Evolutionary conservation across 2,113 vertebrate species (phyloP).

Genomic region (Saguinus midas): DNA sequence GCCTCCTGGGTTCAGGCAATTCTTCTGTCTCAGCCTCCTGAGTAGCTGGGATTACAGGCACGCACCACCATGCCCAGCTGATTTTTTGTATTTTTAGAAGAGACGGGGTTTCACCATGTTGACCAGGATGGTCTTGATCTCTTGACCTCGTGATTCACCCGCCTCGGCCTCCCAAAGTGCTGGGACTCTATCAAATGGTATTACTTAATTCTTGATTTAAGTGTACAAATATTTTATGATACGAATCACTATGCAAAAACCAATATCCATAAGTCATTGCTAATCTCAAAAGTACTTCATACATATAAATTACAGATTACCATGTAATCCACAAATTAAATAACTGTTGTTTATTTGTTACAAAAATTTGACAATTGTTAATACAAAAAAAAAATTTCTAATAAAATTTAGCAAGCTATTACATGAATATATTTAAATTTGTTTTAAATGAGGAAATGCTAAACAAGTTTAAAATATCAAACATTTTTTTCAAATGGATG

Average conservation of each 20-base stretch:
- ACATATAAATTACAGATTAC: not conserved
- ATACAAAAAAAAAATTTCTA: not conserved
- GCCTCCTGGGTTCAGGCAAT: too few relatives aligned
- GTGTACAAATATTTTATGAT: not conserved
- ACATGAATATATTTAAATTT: not conserved
- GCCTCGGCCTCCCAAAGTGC: too few relatives aligned
- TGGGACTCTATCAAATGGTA: not conserved
- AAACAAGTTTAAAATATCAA: not conserved
- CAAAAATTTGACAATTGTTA: not conserved
- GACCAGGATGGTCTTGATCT: too few relatives aligned
- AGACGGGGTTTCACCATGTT: too few relatives aligned
- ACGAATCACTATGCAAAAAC: not conserved
- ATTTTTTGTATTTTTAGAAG: too few relatives aligned
- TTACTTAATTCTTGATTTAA: constrained; percentile 1
- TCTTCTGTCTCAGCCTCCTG: too few relatives aligned
- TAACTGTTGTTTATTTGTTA: not conserved
- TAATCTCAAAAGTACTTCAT: not conserved
- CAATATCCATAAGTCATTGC: not conserved
- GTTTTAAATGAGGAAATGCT: not conserved
- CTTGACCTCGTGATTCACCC: too few relatives aligned
- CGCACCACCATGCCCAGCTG: too few relatives aligned
- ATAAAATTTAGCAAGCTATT: not conserved
- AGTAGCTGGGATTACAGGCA: too few relatives aligned
- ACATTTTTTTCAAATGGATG: not conserved
- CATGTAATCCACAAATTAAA: not conserved